phyloP scores from a whole-genome alignment of 2,113 vertebrate genomes.

The Sebastes fasciatus region DNA sequence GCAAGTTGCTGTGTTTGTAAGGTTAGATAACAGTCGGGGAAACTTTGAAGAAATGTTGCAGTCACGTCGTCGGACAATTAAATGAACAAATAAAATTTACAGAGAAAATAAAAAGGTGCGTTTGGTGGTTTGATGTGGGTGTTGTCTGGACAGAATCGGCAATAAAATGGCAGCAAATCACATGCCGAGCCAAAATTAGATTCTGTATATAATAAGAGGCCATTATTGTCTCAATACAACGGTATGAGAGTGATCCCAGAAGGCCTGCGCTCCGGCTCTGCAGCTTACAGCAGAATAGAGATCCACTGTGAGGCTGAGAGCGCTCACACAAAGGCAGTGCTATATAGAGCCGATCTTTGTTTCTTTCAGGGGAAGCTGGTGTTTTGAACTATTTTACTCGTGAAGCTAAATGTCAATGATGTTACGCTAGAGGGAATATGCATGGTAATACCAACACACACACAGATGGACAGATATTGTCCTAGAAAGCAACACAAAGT shows the following conservation, averaged over 20 bases:
- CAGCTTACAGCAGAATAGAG: neutral
- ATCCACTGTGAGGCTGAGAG: neutral
- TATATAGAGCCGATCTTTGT: neutral
- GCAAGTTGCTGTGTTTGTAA: neutral
- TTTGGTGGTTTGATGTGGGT: neutral
- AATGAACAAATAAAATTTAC: neutral
- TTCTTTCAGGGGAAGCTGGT: neutral
- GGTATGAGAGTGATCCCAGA: neutral
- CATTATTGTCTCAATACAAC: neutral
- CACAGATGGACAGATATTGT: neutral
- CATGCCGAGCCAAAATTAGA: neutral
- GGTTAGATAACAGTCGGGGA: neutral
- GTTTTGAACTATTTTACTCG: conserved; percentile 30
- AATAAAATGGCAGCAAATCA: neutral
- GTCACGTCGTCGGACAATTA: neutral
- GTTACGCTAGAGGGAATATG: neutral
- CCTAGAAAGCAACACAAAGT: neutral
- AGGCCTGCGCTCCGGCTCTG: neutral
- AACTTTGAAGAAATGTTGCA: neutral
- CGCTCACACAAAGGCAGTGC: neutral
- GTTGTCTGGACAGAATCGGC: neutral
- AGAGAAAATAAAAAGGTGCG: neutral
- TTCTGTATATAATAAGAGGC: neutral
- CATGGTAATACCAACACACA: neutral
- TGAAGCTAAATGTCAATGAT: conserved; percentile 8